Base-by-base conservation (phyloP, 2,888 invertebrate species). In the Elegia similella region DNA sequence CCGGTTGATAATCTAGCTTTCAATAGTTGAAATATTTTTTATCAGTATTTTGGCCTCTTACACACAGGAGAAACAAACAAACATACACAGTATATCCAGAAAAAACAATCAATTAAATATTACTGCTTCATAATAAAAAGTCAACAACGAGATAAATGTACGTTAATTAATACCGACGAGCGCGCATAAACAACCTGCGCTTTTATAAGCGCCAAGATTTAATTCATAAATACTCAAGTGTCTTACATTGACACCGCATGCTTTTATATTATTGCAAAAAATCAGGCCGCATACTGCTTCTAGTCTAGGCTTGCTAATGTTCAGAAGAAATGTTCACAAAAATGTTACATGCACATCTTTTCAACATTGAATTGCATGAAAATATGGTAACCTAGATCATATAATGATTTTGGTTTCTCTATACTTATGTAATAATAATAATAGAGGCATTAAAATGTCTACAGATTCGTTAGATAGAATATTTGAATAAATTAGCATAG, bases 221-320 rank as follows among this genome's bases (percentile, higher is more conserved):
- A 38, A 38, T 38, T 38, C 10, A 38, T 38, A 38, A 38, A 38
- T 38, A 38, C 38, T 38, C 12, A 38, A 38, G 38, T 38, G n/a
- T 38, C 12, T n/a, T n/a, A 38, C 38, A 60, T 38, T 38, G 38
- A 38, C 38, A 38, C 6, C 12, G 3, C 10, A 38, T 12, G n/a
- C 38, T 38, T 38, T 38, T 5, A 38, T 12, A 2, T 38, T 38
- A 38, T 46, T 56, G 58, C 8, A 44, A 52, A 23, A 38, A 44
- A 61, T 58, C 52, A 38, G 38, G 12, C 38, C n/a, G 2, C 38
- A n/a, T 38, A 12, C 12, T 38, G n/a, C 38, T 10, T 34, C 34
- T 10, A 34, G 38, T 38, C 38, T 38, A 8, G 38, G 38, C 38
- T 38, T 12, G 23, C 23, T 23, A 38, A 38, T 12, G 38, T 12